Evolutionary conservation across 2,797 vertebrate species (phyloP).

Genomic region (Chiropotes sagulatus): DNA sequence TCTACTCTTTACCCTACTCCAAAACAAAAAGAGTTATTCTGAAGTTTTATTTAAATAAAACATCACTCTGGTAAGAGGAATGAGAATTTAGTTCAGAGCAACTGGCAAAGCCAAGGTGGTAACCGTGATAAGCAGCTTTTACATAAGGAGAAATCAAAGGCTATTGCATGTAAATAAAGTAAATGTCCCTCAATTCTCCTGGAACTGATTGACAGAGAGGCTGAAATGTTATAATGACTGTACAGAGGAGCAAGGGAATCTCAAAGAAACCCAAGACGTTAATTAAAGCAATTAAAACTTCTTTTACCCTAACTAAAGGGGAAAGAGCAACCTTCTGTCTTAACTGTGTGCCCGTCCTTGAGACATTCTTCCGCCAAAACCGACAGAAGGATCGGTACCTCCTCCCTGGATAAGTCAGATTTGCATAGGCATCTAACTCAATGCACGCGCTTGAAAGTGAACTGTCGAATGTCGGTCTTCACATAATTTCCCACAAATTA

Average conservation of each 20-base stretch:
- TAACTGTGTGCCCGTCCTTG: neutral
- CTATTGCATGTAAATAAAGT: constrained; percentile 33
- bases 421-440: neutral
- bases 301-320: neutral
- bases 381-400: neutral
- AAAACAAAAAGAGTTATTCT: constrained; percentile 45
- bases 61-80: constrained; percentile 13
- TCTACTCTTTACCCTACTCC: neutral
- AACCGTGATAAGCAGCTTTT: constrained; percentile 58
- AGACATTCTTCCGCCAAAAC: neutral
- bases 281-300: constrained; percentile 64
- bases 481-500: neutral
- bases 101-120: constrained; percentile 54
- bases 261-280: constrained; percentile 46
- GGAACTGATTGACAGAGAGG: constrained; percentile 27
- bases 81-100: constrained; percentile 56
- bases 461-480: neutral
- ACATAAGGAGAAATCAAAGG: constrained; percentile 61
- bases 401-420: neutral
- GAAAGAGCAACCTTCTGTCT: constrained; percentile 6
- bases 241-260: constrained; percentile 17
- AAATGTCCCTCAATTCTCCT: neutral
- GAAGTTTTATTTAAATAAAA: constrained; percentile 54
- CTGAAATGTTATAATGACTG: constrained; percentile 24
- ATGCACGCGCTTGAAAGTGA: neutral